Evolutionary conservation across 2,113 vertebrate genomes (phyloP), one percentile per base, ranked within the genome.

Genomic region (Setophaga kirtlandii): DNA sequence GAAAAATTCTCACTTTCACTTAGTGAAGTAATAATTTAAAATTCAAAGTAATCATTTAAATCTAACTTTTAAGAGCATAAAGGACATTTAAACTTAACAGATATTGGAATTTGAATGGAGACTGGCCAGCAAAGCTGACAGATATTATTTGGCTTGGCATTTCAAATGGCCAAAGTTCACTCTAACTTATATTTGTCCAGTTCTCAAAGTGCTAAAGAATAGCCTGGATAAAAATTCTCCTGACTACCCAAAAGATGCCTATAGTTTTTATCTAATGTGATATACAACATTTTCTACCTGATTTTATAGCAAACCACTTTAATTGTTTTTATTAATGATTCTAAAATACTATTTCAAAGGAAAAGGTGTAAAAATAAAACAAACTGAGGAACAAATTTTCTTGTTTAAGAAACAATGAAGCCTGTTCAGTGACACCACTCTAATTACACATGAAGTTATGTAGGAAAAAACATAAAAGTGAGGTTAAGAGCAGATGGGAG

Each of bases 1-100:
- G 78, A 94, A 97, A 75, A 97, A 81, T 63, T 93, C 65, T 96
- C 89, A 96, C 94, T 84, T 94, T 95, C 88, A 69, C 44, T 92
- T 67, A 79, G 85, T 56, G 78, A 88, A 96, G 71, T 67, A 11
- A 71, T 80, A 89, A 96, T 84, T 95, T 93, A 59, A 96, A 94
- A 69, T 27, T 89, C n/a, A 93, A 89, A 96, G 82, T 62, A 8
- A 68, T 78, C 92, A 92, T 68, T 96, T 93, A 75, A 94, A 94
- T 56, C 35, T 91, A 94, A 97, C 56, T 97, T 71, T n/a, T 9
- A 75, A 93, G 83, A 97, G 65, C 64, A 76, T 46, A 94, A 87
- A 96, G 69, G 46, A 91, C 70, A 96, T 33, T 64, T 50, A 85
- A 76, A 69, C 42, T 91, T 81, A 90, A 64, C 52, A 89, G 88